phyloP scores from a whole-genome alignment of 2,113 vertebrate genomes.

The Neofelis nebulosa region DNA sequence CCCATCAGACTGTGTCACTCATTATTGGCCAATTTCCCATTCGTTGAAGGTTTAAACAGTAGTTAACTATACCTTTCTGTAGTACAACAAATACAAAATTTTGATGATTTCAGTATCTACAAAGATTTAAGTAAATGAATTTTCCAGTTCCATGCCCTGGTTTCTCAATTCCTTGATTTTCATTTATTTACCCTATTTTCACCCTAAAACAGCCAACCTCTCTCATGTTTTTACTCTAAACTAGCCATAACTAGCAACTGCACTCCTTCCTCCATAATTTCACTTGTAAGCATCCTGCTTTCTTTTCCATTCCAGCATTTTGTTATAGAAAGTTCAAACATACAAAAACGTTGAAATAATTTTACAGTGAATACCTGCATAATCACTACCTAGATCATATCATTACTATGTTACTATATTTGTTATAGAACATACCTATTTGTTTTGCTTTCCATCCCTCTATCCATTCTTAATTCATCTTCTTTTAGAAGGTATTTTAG shows the following conservation, averaged over 20 bases:
- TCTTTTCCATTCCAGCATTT: not conserved
- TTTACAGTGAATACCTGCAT: not conserved
- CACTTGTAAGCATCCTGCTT: not conserved
- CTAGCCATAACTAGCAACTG: not conserved
- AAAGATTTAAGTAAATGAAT: not conserved
- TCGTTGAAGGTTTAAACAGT: not conserved
- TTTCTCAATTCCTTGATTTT: not conserved
- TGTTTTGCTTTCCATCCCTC: not conserved
- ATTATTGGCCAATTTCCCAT: not conserved
- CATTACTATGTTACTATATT: not conserved
- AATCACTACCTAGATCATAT: not conserved
- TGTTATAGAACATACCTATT: not conserved
- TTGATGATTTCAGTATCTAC: not conserved
- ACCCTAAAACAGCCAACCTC: not conserved
- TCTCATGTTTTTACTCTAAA: not conserved
- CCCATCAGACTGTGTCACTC: not conserved
- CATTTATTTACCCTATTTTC: not conserved
- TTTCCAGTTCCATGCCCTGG: not conserved
- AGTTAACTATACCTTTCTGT: not conserved
- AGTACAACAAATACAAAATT: not conserved
- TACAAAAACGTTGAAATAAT: not conserved
- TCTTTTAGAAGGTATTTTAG: slow-evolving; percentile 19
- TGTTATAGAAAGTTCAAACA: not conserved
- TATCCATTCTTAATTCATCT: not conserved
- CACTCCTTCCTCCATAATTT: not conserved